phyloP scores from a whole-genome alignment of 1,140 invertebrate species.

The Pomacea maculata region DNA sequence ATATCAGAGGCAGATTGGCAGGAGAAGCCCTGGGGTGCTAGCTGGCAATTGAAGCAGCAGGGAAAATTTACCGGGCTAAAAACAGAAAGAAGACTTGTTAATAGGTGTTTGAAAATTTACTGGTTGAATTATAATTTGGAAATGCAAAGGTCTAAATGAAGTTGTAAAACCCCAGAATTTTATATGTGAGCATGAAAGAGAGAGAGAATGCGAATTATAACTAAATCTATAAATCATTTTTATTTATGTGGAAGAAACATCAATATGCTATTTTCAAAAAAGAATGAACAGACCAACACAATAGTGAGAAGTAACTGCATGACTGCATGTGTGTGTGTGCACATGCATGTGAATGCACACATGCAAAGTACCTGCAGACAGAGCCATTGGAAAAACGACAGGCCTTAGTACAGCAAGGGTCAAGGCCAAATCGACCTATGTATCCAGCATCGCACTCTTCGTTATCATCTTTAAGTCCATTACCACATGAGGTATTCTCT shows the following conservation, averaged over 20 bases:
- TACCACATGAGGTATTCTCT: conserved; percentile 43
- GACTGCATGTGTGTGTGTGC: too few relatives aligned
- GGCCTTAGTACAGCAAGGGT: conserved; percentile 40
- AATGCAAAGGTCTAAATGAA: too few relatives aligned
- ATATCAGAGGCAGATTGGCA: conserved; percentile 85
- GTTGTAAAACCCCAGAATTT: too few relatives aligned
- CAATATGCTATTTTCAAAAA: too few relatives aligned
- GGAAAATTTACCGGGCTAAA: conserved; percentile 92
- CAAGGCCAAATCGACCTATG: conserved; percentile 40
- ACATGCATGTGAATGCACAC: neutral
- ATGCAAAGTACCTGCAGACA: conserved; percentile 40
- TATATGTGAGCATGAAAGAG: too few relatives aligned
- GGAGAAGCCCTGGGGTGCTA: conserved; percentile 77
- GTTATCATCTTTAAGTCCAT: conserved; percentile 43
- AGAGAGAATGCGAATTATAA: too few relatives aligned
- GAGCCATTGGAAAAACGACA: conserved; percentile 36
- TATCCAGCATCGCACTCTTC: conserved; percentile 56
- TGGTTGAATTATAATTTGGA: neutral
- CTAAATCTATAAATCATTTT: too few relatives aligned
- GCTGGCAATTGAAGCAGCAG: conserved; percentile 90
- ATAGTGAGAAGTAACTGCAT: too few relatives aligned
- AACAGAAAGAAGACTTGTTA: conserved; percentile 36
- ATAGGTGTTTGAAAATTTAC: too few relatives aligned
- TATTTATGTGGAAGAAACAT: too few relatives aligned
- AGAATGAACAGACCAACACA: too few relatives aligned